Evolutionary conservation across 2,888 invertebrate genomes (phyloP).

Genomic region (Clitarchus hookeri): DNA sequence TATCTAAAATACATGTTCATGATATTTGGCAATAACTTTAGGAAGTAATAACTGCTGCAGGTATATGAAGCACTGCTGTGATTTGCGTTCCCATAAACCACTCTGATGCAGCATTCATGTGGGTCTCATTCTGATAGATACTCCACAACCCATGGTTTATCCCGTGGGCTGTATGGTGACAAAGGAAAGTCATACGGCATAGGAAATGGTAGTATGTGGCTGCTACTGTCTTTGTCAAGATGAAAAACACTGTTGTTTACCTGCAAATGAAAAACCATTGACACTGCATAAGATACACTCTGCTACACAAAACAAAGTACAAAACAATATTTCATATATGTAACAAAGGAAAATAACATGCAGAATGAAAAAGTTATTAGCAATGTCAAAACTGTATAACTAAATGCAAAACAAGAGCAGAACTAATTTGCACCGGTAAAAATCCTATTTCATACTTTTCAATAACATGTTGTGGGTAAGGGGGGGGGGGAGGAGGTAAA

Average conservation of each 20-base stretch:
- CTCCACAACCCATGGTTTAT: constrained; percentile 62
- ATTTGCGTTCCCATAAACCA: background rate
- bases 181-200: constrained; percentile 85
- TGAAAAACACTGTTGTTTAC: constrained; percentile 65
- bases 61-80: no score
- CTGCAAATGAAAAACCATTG: constrained; percentile 52
- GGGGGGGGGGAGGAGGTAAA: no score
- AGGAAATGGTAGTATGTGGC: constrained; percentile 56
- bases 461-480: no score
- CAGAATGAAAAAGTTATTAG: no score
- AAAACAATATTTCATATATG: constrained; percentile 24
- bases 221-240: constrained; percentile 48
- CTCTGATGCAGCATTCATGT: background rate
- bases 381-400: no score
- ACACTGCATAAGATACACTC: constrained; percentile 20
- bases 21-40: no score
- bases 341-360: no score
- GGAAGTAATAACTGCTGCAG: no score
- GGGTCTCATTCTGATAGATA: constrained; percentile 11
- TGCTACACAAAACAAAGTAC: background rate
- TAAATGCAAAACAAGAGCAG: no score
- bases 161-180: constrained; percentile 67
- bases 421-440: no score
- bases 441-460: no score
- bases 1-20: no score